Evolutionary conservation across 2,888 invertebrate genomes (phyloP), one percentile per base, ranked within the genome.

Genomic region (Macrophya annulata): DNA sequence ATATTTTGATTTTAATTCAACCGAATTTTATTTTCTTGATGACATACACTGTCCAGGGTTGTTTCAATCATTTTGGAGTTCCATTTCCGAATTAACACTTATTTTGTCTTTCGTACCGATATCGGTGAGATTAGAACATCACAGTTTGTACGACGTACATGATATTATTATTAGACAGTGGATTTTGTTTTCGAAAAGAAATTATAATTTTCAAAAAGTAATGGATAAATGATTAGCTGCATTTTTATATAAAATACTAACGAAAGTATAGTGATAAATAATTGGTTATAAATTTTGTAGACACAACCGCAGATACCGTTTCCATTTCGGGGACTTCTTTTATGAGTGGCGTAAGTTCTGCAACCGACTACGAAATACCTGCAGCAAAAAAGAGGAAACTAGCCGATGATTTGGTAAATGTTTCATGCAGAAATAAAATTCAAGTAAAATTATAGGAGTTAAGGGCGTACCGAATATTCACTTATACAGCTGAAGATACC

Each of bases 241-340:
- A 3, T n/a, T 21, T 59, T 21, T 59, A 17, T 17, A 51, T 5
- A 8, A 12, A 65, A 65, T 65, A 25, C 31, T 65, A 65, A 10
- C 8, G 25, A 25, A 25, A 65, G 15, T 9, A 65, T 9, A 65
- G 12, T 25, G 25, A 25, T 31, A 65, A 65, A 65, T 65, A 65
- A 10, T 25, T 65, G 65, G 65, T 72, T 1, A 72, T 72, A n/a
- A 72, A 72, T 72, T 72, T 43, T 72, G n/a, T 72, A 72, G 72
- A 72, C 31, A 72, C 17, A 37, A 72, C 72, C 40, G 37, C 8
- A 15, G 43, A 43, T 43, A 72, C 72, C 6, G 43, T 43, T 40
- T 43, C 72, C n/a, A 40, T 72, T 40, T 72, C 72, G 15, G 43
- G 40, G n/a, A 43, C 37, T 37, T 72, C 43, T 9, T 40, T 43